phyloP scores from a whole-genome alignment of 1,140 invertebrate species.

The Brachionus plicatilis region DNA sequence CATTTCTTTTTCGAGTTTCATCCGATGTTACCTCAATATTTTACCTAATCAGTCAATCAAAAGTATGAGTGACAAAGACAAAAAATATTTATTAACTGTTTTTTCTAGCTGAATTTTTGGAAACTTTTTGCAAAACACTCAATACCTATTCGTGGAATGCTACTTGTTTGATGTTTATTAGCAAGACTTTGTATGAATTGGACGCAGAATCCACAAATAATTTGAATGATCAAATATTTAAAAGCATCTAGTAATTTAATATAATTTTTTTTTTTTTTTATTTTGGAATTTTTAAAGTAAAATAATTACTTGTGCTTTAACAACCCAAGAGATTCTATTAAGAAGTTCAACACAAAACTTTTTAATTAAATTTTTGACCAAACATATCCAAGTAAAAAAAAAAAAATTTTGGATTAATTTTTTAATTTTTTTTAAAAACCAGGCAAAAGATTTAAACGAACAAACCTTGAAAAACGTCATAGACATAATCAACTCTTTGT shows the following conservation, averaged over 20 bases:
- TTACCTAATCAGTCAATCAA: neutral
- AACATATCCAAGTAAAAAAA: neutral
- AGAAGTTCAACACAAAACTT: slow-evolving; percentile 30
- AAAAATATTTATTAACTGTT: neutral
- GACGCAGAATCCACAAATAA: neutral
- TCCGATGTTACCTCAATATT: neutral
- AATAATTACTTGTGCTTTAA: slow-evolving; percentile 13
- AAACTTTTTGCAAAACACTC: neutral
- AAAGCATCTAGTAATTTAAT: neutral
- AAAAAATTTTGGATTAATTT: neutral
- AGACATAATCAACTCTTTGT: slow-evolving; percentile 13
- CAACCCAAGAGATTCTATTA: slow-evolving; percentile 24
- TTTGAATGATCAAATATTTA: neutral
- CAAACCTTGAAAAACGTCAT: neutral
- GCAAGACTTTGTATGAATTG: neutral
- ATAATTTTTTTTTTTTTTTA: neutral
- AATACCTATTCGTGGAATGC: slow-evolving; percentile 24
- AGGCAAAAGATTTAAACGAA: neutral
- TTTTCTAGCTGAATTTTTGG: slow-evolving; percentile 10
- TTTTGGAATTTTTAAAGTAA: neutral
- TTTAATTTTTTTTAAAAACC: neutral
- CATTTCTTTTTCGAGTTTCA: neutral
- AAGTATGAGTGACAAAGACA: neutral
- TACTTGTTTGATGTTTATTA: slow-evolving; percentile 19
- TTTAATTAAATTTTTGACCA: slow-evolving; percentile 19